Base-by-base conservation (phyloP, 2,888 invertebrate species). In the Macrosoma leucophasiata region DNA sequence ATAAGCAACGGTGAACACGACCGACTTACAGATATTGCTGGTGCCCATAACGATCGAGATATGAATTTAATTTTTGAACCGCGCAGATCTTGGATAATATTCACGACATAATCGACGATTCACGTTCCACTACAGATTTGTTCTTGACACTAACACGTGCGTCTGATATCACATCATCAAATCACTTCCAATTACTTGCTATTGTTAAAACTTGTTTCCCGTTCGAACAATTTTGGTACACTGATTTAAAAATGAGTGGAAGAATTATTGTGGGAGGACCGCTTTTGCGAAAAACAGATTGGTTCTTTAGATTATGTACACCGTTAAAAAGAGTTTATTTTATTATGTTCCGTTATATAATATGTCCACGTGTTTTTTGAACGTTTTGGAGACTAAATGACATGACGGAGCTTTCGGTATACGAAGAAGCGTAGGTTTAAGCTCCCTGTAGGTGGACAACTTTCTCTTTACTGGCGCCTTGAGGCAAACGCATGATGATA, bases 1-100 rank as follows among this genome's bases (percentile, higher is more conserved):
- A 62, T 62, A 76, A 62, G 75, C 66, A 70, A 74, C 71, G 59
- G 58, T 72, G 74, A 68, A 47, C 79, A 78, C 73, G 69, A 57
- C 61, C 55, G 55, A 62, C 64, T 63, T 64, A 58, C 58, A 39
- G 39, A 36, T 44, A 20, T 37, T 41, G 25, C 38, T 40, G 29
- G 27, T 31, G 17, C 30, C 26, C 15, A 19, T 31, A 22, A 36
- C 20, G 23, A 20, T 10, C 25, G 24, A 26, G 18, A 8, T 14
- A 17, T 28, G 13, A 3, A 17, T 33, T 29, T 29, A 35, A 28
- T 30, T 36, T 46, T 42, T 36, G 34, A 35, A 32, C 34, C 28
- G 40, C 30, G 26, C 37, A 32, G 21, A 31, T 25, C 10, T 21
- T 24, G 25, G 29, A 26, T 42, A 33, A 28, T 28, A 35, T 35